A percentile compares a stretch with the other conserved stretches of the same genome.
Evolutionary conservation across 1,140 invertebrate genomes (phyloP).

Genomic region (Cotesia typhae): DNA sequence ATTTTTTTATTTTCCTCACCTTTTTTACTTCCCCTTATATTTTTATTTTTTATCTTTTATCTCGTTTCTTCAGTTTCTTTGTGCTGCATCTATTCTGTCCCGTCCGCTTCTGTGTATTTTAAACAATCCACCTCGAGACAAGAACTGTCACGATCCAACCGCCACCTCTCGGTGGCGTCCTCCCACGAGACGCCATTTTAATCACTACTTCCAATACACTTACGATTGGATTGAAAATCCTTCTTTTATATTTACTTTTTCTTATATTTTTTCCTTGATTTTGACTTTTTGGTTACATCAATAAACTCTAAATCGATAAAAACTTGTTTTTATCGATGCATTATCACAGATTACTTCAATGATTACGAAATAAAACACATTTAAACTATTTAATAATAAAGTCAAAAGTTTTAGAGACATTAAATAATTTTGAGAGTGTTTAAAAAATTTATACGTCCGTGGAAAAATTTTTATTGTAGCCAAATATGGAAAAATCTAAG

Average conservation of each 20-base stretch:
- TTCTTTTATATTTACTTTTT: conserved; percentile 30
- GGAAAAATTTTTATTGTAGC: too few relatives aligned
- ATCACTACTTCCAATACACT: conserved; percentile 54
- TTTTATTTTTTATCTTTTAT: conserved; percentile 21
- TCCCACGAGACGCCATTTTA: conserved; percentile 47
- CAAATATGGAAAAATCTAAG: too few relatives aligned
- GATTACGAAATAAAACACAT: too few relatives aligned
- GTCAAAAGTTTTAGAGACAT: too few relatives aligned
- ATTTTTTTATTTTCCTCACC: neutral
- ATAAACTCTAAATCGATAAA: neutral
- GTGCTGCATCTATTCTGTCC: neutral
- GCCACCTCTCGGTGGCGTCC: neutral
- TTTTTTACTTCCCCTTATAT: conserved; percentile 25
- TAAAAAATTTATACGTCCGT: too few relatives aligned
- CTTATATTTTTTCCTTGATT: conserved; percentile 2
- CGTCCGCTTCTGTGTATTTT: neutral
- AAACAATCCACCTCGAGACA: too few relatives aligned
- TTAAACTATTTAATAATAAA: too few relatives aligned
- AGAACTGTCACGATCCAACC: neutral
- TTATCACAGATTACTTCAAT: too few relatives aligned
- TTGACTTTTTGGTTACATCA: neutral
- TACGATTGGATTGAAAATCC: conserved; percentile 52
- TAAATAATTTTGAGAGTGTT: too few relatives aligned
- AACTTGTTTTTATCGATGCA: too few relatives aligned
- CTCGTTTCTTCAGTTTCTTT: conserved; percentile 23